A percentile compares a stretch with the other conserved stretches of the same genome.
phyloP scores from a whole-genome alignment of 2,113 vertebrate genomes.

The Brachypodius melanocephalos region DNA sequence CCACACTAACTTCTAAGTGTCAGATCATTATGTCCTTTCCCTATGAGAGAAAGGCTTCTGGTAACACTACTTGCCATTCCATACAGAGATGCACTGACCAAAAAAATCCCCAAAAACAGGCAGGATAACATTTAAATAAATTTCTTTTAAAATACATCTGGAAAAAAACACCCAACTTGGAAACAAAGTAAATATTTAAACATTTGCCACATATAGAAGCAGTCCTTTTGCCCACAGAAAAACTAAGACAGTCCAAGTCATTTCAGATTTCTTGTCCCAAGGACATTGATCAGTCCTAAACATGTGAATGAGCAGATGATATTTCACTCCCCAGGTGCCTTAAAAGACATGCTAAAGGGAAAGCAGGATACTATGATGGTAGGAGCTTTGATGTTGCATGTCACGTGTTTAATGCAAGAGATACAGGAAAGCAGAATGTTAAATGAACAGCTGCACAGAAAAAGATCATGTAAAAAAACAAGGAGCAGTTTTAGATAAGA shows the following conservation, averaged over 20 bases:
- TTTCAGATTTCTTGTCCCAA: not conserved
- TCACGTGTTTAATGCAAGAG: not conserved
- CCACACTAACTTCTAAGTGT: not conserved
- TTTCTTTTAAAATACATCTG: not conserved
- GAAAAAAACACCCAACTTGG: not conserved
- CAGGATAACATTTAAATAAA: not conserved
- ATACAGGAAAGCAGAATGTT: conserved; percentile 10
- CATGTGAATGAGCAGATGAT: not conserved
- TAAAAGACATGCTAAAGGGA: not conserved
- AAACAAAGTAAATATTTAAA: not conserved
- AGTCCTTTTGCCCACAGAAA: not conserved
- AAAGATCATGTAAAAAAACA: not conserved
- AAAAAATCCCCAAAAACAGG: not conserved
- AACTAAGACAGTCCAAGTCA: not conserved
- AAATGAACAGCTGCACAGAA: not conserved
- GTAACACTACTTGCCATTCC: not conserved
- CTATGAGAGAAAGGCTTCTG: not conserved
- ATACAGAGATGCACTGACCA: not conserved
- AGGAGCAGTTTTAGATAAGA: not conserved
- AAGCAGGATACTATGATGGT: not conserved
- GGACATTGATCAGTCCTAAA: not conserved
- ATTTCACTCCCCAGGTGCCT: not conserved
- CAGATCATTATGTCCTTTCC: not conserved
- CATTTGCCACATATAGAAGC: not conserved
- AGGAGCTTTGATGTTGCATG: not conserved